Base-by-base conservation (phyloP, 1,140 invertebrate genomes). In the Drosophila orosa region DNA sequence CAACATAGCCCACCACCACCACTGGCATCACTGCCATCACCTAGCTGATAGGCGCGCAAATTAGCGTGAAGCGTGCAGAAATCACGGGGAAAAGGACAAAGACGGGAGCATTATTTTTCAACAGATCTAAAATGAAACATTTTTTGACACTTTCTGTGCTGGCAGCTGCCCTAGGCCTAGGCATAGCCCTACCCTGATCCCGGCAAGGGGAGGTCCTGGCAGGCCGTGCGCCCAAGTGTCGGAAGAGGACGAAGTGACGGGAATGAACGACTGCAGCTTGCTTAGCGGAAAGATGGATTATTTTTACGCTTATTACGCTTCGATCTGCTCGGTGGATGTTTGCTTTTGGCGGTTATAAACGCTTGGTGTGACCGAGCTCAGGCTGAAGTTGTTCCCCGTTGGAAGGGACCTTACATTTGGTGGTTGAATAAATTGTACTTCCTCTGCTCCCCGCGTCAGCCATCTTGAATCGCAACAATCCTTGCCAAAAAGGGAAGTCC, bases 241-340 rank as follows among this genome's bases (percentile, higher is more conserved):
- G 22, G 27, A 8, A 48, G n/a, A 47, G 54, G 66, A 61, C n/a
- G 42, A 17, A 37, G 17, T 40, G 56, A 39, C 50, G 24, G 25
- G 25, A 19, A 44, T 29, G 55, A 45, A 44, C 39, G 62, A 25
- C n/a, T 63, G 76, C 79, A 90, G 82, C 87, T 90, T 80, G 87
- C 86, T 90, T 86, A 90, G 76, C 50, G 67, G 57, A 69, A 90
- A 90, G 79, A 90, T 81, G 87, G 82, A 90, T 90, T 90, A 87
- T 87, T 90, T 90, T 78, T 74, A 90, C 71, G 86, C 79, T 72
- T 80, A 86, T 83, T 54, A 54, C 19, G 50, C 50, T 90, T 90
- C 72, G 82, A 90, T 90, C 78, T 90, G 87, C 87, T 90, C 79
- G 87, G 87, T 90, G 87, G 87, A 90, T 90, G 80, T 90, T 90